Evolutionary conservation across 2,888 invertebrate genomes (phyloP), one percentile per base, ranked within the genome.

Genomic region (Xylophagus ater): DNA sequence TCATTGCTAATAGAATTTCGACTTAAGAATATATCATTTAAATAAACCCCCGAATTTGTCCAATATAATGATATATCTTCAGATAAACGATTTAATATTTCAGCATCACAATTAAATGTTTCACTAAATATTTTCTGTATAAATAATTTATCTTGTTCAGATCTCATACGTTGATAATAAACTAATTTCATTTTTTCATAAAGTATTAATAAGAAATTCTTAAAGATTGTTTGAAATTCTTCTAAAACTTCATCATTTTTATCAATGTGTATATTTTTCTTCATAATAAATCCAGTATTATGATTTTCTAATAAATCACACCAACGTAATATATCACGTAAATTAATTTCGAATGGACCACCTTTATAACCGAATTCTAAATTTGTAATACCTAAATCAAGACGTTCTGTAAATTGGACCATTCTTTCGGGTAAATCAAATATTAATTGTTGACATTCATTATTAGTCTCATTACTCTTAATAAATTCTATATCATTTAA

Each of bases 271-370:
- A 14, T 57, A 51, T 43, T 61, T 54, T 49, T 68, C 67, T 38
- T 4, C 12, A 14, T 24, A 6, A 54, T 37, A 38, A 56, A 61
- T 3, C 61, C 60, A 7, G 63, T 62, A 13, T 56, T 43, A 0
- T 52, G 45, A 41, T 56, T 63, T 20, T 75, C 61, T 1, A 81
- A 68, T 0, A 81, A 74, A 52, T 92, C 81, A 57, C 89, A 89
- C 94, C 94, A 97, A 49, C 97, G 76, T 42, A 83, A 78, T 49
- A 98, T 72, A 59, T 99, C 98, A 52, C 98, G 74, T 32, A 99
- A 69, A 67, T 99, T 99, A 68, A 96, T 89, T 65, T 98, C 97
- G 83, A 89, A 97, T 0, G 96, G 96, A 0, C 85, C 78, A 0
- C 96, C 94, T 54, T 69, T 74, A 49, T 77, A 75, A 0, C 84